phyloP scores from a whole-genome alignment of 1,140 invertebrate species.

The Tenebrio molitor region DNA sequence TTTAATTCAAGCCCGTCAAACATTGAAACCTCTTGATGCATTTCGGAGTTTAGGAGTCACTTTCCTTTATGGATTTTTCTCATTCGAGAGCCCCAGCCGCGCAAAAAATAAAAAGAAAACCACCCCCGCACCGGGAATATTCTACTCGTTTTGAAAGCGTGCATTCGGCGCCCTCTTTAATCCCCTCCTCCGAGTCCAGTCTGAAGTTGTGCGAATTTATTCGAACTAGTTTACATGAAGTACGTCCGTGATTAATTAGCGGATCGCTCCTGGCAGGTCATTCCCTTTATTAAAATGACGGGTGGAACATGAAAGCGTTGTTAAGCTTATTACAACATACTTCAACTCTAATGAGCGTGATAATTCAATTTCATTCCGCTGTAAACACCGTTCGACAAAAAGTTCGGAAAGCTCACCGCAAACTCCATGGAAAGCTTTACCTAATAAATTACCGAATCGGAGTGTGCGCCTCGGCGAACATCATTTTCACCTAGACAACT shows the following conservation, averaged over 20 bases:
- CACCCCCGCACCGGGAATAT: too few species aligned
- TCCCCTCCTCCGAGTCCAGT: too few species aligned
- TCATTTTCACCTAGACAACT: not conserved
- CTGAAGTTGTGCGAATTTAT: not conserved
- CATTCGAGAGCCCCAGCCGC: too few species aligned
- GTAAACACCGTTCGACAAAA: not conserved
- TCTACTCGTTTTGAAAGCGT: too few species aligned
- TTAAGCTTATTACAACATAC: slow-evolving; percentile 13
- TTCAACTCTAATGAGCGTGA: not conserved
- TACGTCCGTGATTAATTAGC: not conserved
- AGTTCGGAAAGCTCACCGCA: not conserved
- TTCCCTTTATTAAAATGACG: not conserved
- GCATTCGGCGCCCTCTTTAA: too few species aligned
- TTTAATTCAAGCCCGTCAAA: too few species aligned
- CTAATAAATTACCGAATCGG: slow-evolving; percentile 1
- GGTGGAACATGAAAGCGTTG: slow-evolving; percentile 1
- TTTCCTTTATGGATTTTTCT: too few species aligned
- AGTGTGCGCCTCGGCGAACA: not conserved
- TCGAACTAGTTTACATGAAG: slow-evolving; percentile 1
- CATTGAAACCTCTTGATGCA: too few species aligned
- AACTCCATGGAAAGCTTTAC: not conserved
- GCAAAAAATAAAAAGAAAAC: too few species aligned
- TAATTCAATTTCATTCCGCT: not conserved
- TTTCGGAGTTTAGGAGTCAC: too few species aligned
- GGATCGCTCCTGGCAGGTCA: not conserved